Evolutionary conservation across 1,140 invertebrate genomes (phyloP), one percentile per base, ranked within the genome.

Genomic region (Papilio xuthus): DNA sequence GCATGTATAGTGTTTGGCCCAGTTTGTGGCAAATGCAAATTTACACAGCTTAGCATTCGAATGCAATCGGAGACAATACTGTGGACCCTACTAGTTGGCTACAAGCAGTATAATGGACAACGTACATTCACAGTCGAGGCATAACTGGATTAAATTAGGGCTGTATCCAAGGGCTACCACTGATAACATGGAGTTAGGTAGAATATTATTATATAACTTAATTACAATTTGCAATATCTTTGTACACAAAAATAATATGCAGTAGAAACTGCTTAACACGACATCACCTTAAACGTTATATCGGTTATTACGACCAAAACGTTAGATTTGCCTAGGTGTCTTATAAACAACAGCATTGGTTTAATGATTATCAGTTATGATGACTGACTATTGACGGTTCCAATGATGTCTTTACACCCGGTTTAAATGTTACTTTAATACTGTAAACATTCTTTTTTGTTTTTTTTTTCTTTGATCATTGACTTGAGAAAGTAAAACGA

Each of bases 121-220:
- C 60, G 60, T 13, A 7, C 60, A 67, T 67, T 67, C 60, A 67
- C 60, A 26, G 60, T 67, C 26, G 60, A 67, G 13, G 60, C 60
- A 67, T 67, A 67, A 67, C 60, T 28, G 60, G 60, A 67, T 67
- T 67, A 67, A 67, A 32, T 67, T 67, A 67, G 60, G 13, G n/a
- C 60, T 32, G 12, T 67, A 8, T 67, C 13, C 26, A 67, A 28
- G 60, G 26, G 23, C 60, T 67, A 67, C 26, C 23, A 67, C 60
- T 32, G 60, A 67, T 67, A 67, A 67, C 26, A 18, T 28, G 13
- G 26, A 67, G 26, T 18, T 67, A 67, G 12, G 60, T 26, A 67
- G 26, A 67, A 28, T 63, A 32, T 32, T 28, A 67, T 67, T 28
- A 28, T 28, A 15, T 67, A 12, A 12, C 9, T 23, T 12, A 12